Base-by-base conservation (phyloP, 2,113 vertebrate species). In the Daboia siamensis region DNA sequence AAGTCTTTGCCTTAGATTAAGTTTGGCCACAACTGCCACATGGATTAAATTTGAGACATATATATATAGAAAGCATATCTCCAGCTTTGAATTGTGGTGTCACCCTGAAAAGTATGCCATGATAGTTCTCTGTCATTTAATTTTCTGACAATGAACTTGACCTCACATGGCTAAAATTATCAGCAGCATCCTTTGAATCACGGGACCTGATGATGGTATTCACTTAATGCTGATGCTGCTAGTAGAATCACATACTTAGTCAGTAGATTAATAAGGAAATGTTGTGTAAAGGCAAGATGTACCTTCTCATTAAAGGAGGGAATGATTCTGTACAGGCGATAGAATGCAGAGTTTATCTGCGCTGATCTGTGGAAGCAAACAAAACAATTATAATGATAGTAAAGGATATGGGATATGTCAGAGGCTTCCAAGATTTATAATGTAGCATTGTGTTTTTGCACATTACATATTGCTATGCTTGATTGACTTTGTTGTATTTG, bases 331-430 rank as follows among this genome's bases (percentile, higher is more conserved):
- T 5, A 33, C 33, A 86, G n/a, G 24, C 0, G 20, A 17, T 4
- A 90, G 5, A 64, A 48, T 29, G 20, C n/a, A 74, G 33, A 74
- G 13, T 74, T 51, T 74, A 74, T 39, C 69, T 20, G 57, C 15
- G 39, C 39, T 64, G 17, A 39, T 44, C 2, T 24, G 57, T 4
- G 39, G 84, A 87, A 24, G 44, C 44, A 74, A 91, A 61, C 33
- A 84, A 93, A 91, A 94, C 61, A 85, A 64, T 48, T 39, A 54
- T 59, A n/a, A 88, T 86, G 48, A 29, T 61, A 64, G 15, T 39
- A 6, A 74, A 33, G 69, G 15, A 69, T 74, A 74, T 4, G 2
- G 64, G 64, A 74, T 74, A 39, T 74, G 15, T 20, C n/a, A 39
- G 13, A 20, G 15, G n/a, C 15, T 39, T 33, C n/a, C n/a, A 39